A percentile compares a stretch with the other conserved stretches of the same genome.
Conservation (phyloP, 1,140 invertebrate species). For the Zelostemma sp. region DNA sequence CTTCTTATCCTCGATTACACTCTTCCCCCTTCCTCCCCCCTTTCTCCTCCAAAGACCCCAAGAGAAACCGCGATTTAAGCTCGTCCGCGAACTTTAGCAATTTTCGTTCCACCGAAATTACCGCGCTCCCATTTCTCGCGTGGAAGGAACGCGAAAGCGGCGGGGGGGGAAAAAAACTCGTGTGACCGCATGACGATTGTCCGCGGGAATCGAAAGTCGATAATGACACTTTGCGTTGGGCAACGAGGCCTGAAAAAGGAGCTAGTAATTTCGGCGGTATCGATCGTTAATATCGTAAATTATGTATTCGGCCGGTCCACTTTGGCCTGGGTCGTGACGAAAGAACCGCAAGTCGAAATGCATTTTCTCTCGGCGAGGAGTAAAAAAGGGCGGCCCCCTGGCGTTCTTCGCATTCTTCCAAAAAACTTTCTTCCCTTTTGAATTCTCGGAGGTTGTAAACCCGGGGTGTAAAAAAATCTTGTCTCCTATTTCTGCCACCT, state of each 20-base stretch:
- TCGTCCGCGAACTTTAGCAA: constrained; percentile 32
- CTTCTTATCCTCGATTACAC: constrained; percentile 28
- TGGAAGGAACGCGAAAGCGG: too few relatives aligned
- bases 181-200: constrained; percentile 12
- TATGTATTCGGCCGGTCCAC: constrained; percentile 14
- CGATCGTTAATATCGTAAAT: constrained; percentile 40
- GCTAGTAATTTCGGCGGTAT: constrained; percentile 37
- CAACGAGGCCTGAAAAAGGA: constrained; percentile 21
- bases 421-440: too few relatives aligned
- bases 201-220: constrained; percentile 15
- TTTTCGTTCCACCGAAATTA: constrained; percentile 9
- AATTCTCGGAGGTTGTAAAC: too few relatives aligned
- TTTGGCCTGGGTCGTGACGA: too few relatives aligned
- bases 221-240: constrained; percentile 21
- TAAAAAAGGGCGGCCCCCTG: too few relatives aligned
- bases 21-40: constrained; percentile 1
- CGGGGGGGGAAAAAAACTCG: too few relatives aligned
- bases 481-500: too few relatives aligned
- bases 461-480: too few relatives aligned
- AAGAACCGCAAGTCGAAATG: too few relatives aligned
- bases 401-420: too few relatives aligned
- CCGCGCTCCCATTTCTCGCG: too few relatives aligned
- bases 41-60: constrained; percentile 22
- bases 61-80: constrained; percentile 31
- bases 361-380: too few relatives aligned